Evolutionary conservation across 1,140 invertebrate species (phyloP), one percentile per base, ranked within the genome.

Genomic region (Papilio polytes): DNA sequence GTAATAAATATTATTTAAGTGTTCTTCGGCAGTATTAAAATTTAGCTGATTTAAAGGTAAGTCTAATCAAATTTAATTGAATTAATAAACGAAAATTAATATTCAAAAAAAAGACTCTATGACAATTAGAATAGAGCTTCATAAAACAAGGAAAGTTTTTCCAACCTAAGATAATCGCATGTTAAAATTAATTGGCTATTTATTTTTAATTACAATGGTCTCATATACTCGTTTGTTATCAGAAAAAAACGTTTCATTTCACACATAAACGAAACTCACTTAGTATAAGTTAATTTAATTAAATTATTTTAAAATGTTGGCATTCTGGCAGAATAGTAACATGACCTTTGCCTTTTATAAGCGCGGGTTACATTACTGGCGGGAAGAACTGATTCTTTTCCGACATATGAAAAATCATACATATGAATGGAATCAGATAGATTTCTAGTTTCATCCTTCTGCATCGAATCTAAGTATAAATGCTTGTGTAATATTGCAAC

Each of bases 1-100:
- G 84, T 86, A 88, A 86, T 70, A 74, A 9, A 13, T 12, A 46
- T 48, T 48, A 31, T 4, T 70, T 22, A 31, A 70, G 22, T 31
- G 63, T 70, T 31, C 26, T 13, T 63, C 8, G 22, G 26, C 63
- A 70, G 63, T 70, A 70, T 70, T 70, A 70, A 26, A 36, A 18
- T 36, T 70, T 70, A 7, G 63, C 63, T 70, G 63, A 70, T 31
- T 70, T 31, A 15, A 36, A 70, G 63, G 63, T 70, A 18, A 70
- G 63, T 31, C 4, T 12, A 3, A 70, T 63, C 22, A 26, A 63
- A 31, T 70, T 18, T 70, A 13, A 9, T 31, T 31, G 4, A 63
- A 15, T 63, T 63, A 63, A 63, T 12, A 26, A 26, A 2, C 22
- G 59, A 63, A n/a, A 26, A 26, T 63, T 26, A 31, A 13, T 6